These are phyloP conservation scores for Rhinatrema bivittatum DNA, from an alignment of 2,797 vertebrate species.

Conservation along the genomic window DNA sequence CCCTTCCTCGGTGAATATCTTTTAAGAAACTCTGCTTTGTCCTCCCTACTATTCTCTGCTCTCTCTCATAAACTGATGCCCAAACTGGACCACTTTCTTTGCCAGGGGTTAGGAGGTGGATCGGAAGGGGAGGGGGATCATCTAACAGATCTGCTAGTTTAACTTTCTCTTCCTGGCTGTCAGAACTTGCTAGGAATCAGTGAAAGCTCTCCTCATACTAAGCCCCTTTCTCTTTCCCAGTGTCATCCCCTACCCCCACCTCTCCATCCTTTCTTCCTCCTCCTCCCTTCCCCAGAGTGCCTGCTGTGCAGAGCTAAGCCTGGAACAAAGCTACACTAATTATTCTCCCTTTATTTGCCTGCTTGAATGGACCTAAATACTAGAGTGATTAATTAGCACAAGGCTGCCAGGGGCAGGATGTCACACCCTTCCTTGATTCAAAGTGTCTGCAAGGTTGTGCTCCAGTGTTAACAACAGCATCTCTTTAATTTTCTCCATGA, in stretches of 20 bases:
- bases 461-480: slow-evolving; percentile 75
- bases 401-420: slow-evolving; percentile 85
- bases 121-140: no score
- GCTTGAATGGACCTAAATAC: slow-evolving; percentile 85
- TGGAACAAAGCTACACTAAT: slow-evolving; percentile 93
- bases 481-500: slow-evolving; percentile 69
- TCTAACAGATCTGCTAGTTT: slow-evolving; percentile 71
- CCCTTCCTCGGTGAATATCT: no score
- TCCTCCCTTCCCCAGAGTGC: slow-evolving; percentile 50
- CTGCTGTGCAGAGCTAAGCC: slow-evolving; percentile 64
- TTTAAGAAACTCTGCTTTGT: no score
- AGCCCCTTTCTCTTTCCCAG: slow-evolving; percentile 52
- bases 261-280: slow-evolving; percentile 52
- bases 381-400: slow-evolving; percentile 88
- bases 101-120: no score
- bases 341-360: slow-evolving; percentile 85
- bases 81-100: slow-evolving; percentile 57
- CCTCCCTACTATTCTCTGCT: slow-evolving; percentile 6
- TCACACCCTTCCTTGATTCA: slow-evolving; percentile 77
- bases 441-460: slow-evolving; percentile 72
- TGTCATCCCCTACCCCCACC: no score
- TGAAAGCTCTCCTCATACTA: slow-evolving; percentile 66
- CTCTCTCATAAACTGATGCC: slow-evolving; percentile 57
- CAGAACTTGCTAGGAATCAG: slow-evolving; percentile 65
- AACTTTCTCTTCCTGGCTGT: slow-evolving; percentile 66